Evolutionary conservation across 2,797 vertebrate genomes (phyloP), one percentile per base, ranked within the genome.

Genomic region (Catharus ustulatus): DNA sequence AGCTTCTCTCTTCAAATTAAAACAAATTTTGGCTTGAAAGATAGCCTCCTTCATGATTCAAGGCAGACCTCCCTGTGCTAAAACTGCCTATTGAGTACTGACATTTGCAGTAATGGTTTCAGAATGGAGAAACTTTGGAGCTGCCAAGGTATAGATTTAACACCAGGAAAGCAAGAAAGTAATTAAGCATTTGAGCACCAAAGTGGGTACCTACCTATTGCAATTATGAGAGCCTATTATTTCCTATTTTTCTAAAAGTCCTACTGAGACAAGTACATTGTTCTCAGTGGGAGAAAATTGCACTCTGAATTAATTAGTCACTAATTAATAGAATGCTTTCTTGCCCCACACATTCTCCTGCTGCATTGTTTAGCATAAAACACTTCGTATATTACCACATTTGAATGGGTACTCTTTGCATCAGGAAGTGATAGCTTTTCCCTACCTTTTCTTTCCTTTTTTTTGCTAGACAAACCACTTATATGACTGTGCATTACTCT

Each of bases 221-320:
- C 71, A 92, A 93, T 92, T 94, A 93, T 64, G 49, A 74, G 22
- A 76, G 10, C 21, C 49, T 83, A 87, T 90, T 94, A 85, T 90
- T 95, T 92, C 72, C 16, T 82, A 68, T 93, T 94, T 84, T 94
- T 90, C 62, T 80, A 64, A 71, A 93, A 87, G 45, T 93, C 81
- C 81, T 93, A 54, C 75, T 42, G 93, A 94, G 93, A 93, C 74
- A 84, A 95, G 62, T 40, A 21, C 78, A 87, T 94, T 95, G 84
- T 89, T 90, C 90, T 90, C 81, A 58, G 63, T 85, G 42, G 94
- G 75, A 92, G 23, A 52, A 85, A 66, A 95, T 87, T 92, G 51
- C 69, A 74, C 64, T 92, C 49, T 80, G 81, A 94, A 89, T 94
- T 90, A 95, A 95, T 95, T 89, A 57, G 72, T 84, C n/a, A 48